A percentile compares a stretch with the other conserved stretches of the same genome.
These are phyloP conservation scores for Columbina picui DNA, from an alignment of 2,113 vertebrate genomes.

Conservation along the genomic window DNA sequence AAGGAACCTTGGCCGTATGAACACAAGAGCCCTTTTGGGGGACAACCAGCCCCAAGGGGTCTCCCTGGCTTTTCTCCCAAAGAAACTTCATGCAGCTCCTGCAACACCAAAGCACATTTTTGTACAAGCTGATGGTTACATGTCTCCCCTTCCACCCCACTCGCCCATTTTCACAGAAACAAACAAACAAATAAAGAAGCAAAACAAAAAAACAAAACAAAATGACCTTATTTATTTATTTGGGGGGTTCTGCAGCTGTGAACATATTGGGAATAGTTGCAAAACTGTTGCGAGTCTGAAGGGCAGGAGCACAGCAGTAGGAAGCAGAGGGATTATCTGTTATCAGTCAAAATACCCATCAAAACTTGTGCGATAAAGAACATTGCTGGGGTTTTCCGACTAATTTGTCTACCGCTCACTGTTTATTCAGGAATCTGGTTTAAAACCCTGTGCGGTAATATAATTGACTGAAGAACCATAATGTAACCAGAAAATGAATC, in stretches of 20 bases:
- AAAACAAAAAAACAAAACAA: no score
- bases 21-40: not conserved
- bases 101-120: not conserved
- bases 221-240: not conserved
- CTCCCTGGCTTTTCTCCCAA: not conserved
- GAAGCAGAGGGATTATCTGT: not conserved
- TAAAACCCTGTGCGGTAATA: conserved; percentile 28
- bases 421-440: conserved; percentile 35
- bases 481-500: conserved; percentile 60
- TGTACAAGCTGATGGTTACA: fast-evolving
- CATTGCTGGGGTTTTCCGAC: not conserved
- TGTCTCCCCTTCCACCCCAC: not conserved
- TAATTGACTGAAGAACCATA: conserved; percentile 61
- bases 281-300: not conserved
- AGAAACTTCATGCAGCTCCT: not conserved
- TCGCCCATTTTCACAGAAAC: fast-evolving
- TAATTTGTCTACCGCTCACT: conserved; percentile 14
- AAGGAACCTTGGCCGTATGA: not conserved
- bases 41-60: not conserved
- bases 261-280: fast-evolving
- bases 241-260: not conserved
- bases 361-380: not conserved
- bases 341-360: not conserved
- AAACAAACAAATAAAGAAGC: no score
- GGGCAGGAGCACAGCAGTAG: fast-evolving